Evolutionary conservation across 1,140 invertebrate species (phyloP).

Genomic region (Heliothis subflexa): DNA sequence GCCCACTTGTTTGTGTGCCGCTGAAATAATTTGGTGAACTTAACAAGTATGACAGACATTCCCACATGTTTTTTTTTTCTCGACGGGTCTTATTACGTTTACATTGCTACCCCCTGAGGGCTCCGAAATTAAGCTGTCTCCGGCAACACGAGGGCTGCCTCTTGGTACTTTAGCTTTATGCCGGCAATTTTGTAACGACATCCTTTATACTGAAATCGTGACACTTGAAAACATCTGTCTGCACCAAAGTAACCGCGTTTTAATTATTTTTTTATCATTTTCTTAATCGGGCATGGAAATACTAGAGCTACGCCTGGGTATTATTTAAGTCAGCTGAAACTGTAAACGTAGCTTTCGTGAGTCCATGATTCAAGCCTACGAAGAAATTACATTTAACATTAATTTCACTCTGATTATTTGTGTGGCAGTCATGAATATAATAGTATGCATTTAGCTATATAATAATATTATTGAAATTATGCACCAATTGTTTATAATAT

Average conservation of each 20-base stretch:
- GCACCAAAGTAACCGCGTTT: background rate
- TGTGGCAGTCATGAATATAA: too few relatives aligned
- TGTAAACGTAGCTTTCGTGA: too few relatives aligned
- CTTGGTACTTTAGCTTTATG: conserved; percentile 16
- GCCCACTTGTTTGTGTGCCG: background rate
- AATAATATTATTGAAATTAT: too few relatives aligned
- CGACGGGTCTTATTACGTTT: conserved; percentile 9
- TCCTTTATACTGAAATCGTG: conserved; percentile 15
- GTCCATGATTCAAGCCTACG: too few relatives aligned
- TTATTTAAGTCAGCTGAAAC: too few relatives aligned
- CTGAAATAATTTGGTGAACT: conserved; percentile 19
- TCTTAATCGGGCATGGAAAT: too few relatives aligned
- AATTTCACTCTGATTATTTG: too few relatives aligned
- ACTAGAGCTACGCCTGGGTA: too few relatives aligned
- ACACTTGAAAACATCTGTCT: conserved; percentile 30
- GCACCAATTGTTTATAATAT: too few relatives aligned
- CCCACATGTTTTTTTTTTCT: conserved; percentile 23
- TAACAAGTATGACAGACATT: background rate
- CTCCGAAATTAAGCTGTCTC: conserved; percentile 39
- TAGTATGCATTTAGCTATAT: too few relatives aligned
- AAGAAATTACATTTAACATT: too few relatives aligned
- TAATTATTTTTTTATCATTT: background rate
- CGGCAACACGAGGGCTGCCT: background rate
- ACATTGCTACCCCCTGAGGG: conserved; percentile 8
- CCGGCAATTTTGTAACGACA: conserved; percentile 33